Evolutionary conservation across 2,113 vertebrate species (phyloP), one percentile per base, ranked within the genome.

Genomic region (Cygnus buccinator): DNA sequence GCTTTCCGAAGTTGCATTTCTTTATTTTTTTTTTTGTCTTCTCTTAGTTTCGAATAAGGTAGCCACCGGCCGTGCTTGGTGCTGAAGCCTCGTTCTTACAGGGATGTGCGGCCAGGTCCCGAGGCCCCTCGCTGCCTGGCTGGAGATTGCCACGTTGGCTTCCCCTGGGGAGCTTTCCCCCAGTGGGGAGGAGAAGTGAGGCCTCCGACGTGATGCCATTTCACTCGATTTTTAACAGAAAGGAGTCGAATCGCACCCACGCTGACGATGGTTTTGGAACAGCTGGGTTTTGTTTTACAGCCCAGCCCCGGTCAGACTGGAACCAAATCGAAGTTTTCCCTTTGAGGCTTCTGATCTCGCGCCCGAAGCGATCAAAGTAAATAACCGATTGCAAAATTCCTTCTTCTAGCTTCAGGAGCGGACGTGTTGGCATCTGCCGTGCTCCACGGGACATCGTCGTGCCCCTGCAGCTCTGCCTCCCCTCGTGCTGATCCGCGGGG

Each of bases 101-200:
- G 6, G 8, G 19, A 7, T 21, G 31, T n/a, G 57, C 20, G n/a
- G 8, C 18, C 10, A 1, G 33, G 14, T 54, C 10, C 0, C 0
- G 10, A 74, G 20, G 10, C 23, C 17, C 28, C 29, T 66, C 44
- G 9, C 10, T 37, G 43, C 35, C 31, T 52, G 61, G 37, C 33
- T 54, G 44, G n/a, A 46, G 39, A 54, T 41, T 10, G 5, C 20
- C 1, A 0, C 23, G 8, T 54, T 21, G 55, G 16, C 39, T 61
- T 61, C 39, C n/a, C 8, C 25, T 10, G 25, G 61, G 6, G 9
- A 26, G 61, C 39, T 62, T 17, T 39, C 22, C 25, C 59, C 61
- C 13, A 25, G 3, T 28, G 37, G 37, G 62, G 11, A 41, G 33
- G 52, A 54, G 33, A 39, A 25, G 39, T n/a, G 7, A 55, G 52